Evolutionary conservation across 2,797 vertebrate genomes (phyloP).

Genomic region (Anas capensis): DNA sequence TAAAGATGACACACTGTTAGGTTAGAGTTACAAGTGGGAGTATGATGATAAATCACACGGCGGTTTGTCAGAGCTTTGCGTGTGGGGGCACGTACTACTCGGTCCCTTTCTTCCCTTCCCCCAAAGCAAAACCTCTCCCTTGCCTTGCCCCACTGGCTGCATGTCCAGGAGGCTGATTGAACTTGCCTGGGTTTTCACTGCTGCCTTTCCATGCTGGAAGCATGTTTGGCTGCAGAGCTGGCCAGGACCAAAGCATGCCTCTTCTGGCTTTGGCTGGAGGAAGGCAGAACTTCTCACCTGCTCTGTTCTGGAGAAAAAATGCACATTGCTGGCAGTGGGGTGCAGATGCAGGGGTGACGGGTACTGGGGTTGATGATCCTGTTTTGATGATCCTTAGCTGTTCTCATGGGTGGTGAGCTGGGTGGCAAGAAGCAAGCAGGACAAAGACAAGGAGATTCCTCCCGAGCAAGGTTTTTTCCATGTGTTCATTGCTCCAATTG

Average conservation of each 20-base stretch:
- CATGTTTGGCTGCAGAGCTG: not conserved
- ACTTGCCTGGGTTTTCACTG: not conserved
- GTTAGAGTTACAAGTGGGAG: conserved; percentile 80
- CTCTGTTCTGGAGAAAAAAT: not conserved
- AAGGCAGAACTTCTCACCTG: not conserved
- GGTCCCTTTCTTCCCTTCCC: not conserved
- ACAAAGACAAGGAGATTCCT: not conserved
- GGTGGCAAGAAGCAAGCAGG: rapidly evolving
- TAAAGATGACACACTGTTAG: conserved; percentile 82
- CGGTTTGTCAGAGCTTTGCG: conserved; percentile 54
- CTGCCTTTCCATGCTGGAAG: not conserved
- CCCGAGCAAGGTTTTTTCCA: not conserved
- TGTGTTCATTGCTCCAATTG: not conserved
- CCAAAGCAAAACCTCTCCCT: not conserved
- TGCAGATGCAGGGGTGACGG: rapidly evolving
- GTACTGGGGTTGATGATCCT: not conserved
- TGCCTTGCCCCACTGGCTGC: not conserved
- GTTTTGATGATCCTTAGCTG: not conserved
- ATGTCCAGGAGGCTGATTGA: not conserved
- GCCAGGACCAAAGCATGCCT: not conserved
- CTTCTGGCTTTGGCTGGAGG: not conserved
- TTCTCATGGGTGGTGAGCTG: rapidly evolving
- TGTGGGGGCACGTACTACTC: conserved; percentile 21
- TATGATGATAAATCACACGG: conserved; percentile 73
- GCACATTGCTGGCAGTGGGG: not conserved